phyloP scores from a whole-genome alignment of 2,113 vertebrate genomes.

The Petromus typicus region DNA sequence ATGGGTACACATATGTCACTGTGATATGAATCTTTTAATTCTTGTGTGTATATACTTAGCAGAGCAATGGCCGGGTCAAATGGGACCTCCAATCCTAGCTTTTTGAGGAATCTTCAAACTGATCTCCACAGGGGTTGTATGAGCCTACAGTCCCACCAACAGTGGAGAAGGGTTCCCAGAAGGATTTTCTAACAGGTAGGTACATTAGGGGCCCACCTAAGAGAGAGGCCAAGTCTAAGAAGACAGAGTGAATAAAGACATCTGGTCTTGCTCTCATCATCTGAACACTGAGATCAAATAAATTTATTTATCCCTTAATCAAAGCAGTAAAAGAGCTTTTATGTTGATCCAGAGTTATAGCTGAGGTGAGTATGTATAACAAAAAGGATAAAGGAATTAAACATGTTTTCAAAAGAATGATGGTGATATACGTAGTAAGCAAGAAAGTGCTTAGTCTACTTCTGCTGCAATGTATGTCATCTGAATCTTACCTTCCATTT shows the following conservation, averaged over 20 bases:
- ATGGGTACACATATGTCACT: no score
- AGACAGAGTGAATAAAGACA: background rate
- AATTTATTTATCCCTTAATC: background rate
- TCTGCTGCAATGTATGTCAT: background rate
- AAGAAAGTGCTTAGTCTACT: background rate
- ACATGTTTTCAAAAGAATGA: constrained; percentile 9
- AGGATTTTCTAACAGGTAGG: background rate
- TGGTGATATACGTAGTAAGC: background rate
- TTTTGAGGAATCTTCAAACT: no score
- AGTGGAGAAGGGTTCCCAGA: no score
- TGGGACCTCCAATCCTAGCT: no score
- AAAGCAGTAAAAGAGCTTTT: background rate
- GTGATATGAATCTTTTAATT: no score
- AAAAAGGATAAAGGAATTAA: background rate
- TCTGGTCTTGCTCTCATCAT: background rate
- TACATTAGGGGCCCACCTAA: background rate
- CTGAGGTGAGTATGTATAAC: background rate
- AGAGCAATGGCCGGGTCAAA: no score
- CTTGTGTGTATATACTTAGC: no score
- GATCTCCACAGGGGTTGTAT: no score
- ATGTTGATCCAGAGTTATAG: background rate
- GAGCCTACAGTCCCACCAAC: no score
- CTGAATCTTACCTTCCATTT: background rate
- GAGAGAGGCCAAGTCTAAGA: background rate
- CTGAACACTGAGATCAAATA: constrained; percentile 21